A percentile compares a stretch with the other conserved stretches of the same genome.
Conservation (phyloP, 2,797 vertebrate genomes). For the Microtus californicus region DNA sequence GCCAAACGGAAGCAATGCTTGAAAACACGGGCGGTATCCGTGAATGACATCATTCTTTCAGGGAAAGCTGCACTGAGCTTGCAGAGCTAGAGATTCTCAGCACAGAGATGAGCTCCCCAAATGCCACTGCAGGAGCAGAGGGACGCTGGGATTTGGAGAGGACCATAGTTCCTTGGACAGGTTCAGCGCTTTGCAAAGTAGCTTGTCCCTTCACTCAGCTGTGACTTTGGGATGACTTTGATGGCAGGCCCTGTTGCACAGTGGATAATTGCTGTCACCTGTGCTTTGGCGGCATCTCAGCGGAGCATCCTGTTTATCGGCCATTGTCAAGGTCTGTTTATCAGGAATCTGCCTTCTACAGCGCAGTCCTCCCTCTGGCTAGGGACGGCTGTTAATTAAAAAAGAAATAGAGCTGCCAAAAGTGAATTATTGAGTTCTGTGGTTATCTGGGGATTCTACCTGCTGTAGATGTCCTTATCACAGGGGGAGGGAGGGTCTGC, state of each 20-base stretch:
- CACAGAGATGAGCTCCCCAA: neutral
- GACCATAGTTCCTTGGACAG: neutral
- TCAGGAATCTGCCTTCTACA: slow-evolving; percentile 67
- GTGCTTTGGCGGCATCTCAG: neutral
- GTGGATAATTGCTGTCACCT: slow-evolving; percentile 62
- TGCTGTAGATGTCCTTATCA: neutral
- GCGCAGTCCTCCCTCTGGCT: neutral
- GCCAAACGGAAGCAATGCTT: neutral
- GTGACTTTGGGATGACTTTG: slow-evolving; percentile 52
- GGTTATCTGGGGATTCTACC: slow-evolving; percentile 58
- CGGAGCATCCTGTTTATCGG: slow-evolving; percentile 68
- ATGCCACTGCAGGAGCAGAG: neutral
- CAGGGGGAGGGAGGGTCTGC: neutral
- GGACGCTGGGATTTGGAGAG: neutral
- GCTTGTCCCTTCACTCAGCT: neutral
- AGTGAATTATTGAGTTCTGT: slow-evolving; percentile 63
- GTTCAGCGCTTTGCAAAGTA: neutral
- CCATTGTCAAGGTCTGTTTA: slow-evolving; percentile 64
- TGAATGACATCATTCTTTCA: slow-evolving; percentile 28
- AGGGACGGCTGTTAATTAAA: slow-evolving; percentile 75
- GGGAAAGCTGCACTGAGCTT: slow-evolving; percentile 26
- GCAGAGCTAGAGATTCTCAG: neutral
- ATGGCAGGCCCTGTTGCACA: neutral
- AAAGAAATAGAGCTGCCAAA: slow-evolving; percentile 76
- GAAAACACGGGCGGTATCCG: neutral